Percentiles rank a stretch among this genome's conserved stretches.
These are phyloP conservation scores for Halichoeres trimaculatus DNA, from an alignment of 2,113 vertebrate genomes.

Conservation along the genomic window DNA sequence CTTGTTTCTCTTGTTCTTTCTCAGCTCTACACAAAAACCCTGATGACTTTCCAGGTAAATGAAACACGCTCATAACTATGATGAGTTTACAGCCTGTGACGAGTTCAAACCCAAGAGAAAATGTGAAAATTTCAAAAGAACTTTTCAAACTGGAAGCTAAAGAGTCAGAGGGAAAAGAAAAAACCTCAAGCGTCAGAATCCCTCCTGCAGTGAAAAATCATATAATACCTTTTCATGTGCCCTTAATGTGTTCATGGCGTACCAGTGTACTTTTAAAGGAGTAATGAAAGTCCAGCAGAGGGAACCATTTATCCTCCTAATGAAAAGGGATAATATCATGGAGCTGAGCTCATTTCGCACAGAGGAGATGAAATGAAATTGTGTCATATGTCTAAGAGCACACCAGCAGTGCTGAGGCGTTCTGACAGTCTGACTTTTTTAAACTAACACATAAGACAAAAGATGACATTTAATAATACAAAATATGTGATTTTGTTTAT, in stretches of 20 bases:
- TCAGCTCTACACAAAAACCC: neutral
- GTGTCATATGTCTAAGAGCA: neutral
- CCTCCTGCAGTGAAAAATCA: neutral
- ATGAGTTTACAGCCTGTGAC: too few species aligned
- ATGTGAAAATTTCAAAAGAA: too few species aligned
- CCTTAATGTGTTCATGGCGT: neutral
- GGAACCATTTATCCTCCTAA: slow-evolving; percentile 35
- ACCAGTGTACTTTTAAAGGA: too few species aligned
- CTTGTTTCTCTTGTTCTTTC: neutral
- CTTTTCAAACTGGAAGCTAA: too few species aligned
- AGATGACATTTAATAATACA: neutral
- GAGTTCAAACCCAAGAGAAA: too few species aligned
- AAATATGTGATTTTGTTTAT: neutral
- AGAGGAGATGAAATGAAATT: neutral
- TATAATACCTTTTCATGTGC: neutral
- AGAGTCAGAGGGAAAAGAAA: neutral
- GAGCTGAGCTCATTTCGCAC: neutral
- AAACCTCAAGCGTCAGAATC: neutral
- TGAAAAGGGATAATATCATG: neutral
- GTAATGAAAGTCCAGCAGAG: slow-evolving; percentile 18
- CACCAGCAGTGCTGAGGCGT: neutral
- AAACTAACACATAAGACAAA: neutral
- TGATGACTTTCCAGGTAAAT: neutral
- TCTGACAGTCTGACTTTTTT: neutral
- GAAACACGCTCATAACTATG: neutral